Evolutionary conservation across 2,888 invertebrate genomes (phyloP).

Genomic region (Heterodera filipjevi): DNA sequence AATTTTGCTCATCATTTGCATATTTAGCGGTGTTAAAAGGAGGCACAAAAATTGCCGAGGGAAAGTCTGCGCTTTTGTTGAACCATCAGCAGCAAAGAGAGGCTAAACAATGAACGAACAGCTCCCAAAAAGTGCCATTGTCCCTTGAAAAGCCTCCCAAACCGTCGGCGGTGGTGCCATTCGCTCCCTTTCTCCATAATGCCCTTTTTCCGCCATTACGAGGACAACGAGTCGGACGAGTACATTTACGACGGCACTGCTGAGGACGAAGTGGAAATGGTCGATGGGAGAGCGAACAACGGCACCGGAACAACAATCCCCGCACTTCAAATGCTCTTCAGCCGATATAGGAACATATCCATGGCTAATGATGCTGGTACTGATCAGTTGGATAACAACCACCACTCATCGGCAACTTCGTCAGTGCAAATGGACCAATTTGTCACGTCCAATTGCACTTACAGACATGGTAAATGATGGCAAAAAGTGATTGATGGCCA

Average conservation of each 20-base stretch:
- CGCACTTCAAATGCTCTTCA: neutral
- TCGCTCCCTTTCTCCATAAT: neutral
- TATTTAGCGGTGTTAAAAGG: neutral
- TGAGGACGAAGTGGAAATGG: neutral
- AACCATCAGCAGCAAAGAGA: neutral
- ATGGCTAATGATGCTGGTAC: neutral
- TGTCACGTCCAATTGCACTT: slow-evolving; percentile 19
- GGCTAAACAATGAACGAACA: neutral
- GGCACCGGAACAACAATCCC: neutral
- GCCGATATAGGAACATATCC: neutral
- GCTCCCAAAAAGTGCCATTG: neutral
- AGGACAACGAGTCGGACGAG: slow-evolving; percentile 4
- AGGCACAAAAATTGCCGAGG: neutral
- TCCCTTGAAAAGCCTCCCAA: neutral
- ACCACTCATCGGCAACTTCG: slow-evolving; percentile 1
- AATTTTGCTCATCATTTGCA: neutral
- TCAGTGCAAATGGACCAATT: neutral
- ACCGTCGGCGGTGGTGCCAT: neutral
- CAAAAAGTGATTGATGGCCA: neutral
- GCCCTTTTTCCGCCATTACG: neutral
- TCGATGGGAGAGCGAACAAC: neutral
- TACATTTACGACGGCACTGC: neutral
- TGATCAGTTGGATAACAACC: neutral
- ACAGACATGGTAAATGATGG: slow-evolving; percentile 20
- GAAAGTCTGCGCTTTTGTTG: neutral